Evolutionary conservation across 2,113 vertebrate genomes (phyloP), one percentile per base, ranked within the genome.

Genomic region (Eidolon helvum): DNA sequence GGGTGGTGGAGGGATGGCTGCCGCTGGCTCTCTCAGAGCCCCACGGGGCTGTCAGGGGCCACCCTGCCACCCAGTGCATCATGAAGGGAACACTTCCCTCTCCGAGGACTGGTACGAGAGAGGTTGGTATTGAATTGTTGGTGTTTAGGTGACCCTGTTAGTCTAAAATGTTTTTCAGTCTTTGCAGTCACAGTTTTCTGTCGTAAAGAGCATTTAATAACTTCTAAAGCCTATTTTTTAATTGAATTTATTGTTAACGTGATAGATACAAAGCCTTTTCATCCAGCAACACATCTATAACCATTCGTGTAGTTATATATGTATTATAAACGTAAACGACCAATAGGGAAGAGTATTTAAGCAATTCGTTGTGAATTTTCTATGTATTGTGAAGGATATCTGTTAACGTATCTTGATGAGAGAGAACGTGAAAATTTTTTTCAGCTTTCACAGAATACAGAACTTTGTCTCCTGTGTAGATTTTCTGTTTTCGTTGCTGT

Each of bases 21-120:
- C 43, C 57, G 11, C 8, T 7, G 1, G 66, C 33, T 9, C 19
- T 12, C 59, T 8, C 5, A 10, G 77, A 50, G 68, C 40, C 40
- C 28, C 38, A 19, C 0, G 4, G 30, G 12, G 30, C 14, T 50
- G 50, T 19, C 0, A 5, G 59, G n/a, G 66, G 21, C 38, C 16
- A 5, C 66, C 33, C 45, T 0, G 0, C 26, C 26, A 12, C 74
- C 16, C 1, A 0, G 65, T 4, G 22, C 22, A 3, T 28, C 8
- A 11, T 5, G 43, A 45, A 50, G 65, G 50, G 22, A 69, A 12
- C 0, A 0, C 43, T 15, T 21, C 21, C 45, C 45, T 57, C 21
- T 3, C 53, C n/a, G 7, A 21, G 74, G 30, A 4, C n/a, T 9
- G n/a, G 26, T 16, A 1, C 6, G 85, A 53, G 78, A 75, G 63